These are phyloP conservation scores for Megalops atlanticus DNA, from an alignment of 2,113 vertebrate species.

Conservation along the genomic window DNA sequence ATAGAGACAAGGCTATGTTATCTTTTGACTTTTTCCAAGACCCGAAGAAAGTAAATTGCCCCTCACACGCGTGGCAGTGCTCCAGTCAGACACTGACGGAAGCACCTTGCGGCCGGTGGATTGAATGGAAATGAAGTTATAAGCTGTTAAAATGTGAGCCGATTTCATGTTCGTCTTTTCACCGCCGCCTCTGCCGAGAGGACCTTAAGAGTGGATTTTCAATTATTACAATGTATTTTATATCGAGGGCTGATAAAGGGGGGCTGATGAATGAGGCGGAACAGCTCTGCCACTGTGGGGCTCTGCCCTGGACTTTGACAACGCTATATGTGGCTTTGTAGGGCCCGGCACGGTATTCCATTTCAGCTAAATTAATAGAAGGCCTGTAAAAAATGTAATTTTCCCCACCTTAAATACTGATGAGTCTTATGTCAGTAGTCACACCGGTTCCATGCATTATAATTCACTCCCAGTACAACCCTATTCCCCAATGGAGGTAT, in stretches of 20 bases:
- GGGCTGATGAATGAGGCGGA: constrained; percentile 18
- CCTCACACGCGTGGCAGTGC: neutral
- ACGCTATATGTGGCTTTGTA: constrained; percentile 34
- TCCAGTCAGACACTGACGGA: too few species aligned
- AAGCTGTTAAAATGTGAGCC: too few species aligned
- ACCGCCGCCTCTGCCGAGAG: neutral
- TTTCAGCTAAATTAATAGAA: constrained; percentile 52
- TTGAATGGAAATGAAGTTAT: neutral
- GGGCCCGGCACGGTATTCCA: constrained; percentile 33
- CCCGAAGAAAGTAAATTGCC: neutral
- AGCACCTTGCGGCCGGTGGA: neutral
- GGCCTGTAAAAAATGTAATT: constrained; percentile 41
- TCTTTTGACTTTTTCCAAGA: neutral
- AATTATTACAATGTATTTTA: neutral
- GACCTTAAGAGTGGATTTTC: neutral
- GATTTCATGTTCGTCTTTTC: neutral
- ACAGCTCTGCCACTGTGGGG: neutral
- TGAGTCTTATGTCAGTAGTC: constrained; percentile 48
- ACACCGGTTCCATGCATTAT: constrained; percentile 24
- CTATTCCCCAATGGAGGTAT: neutral
- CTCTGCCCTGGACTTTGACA: constrained; percentile 12
- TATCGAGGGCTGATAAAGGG: neutral
- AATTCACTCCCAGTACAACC: constrained; percentile 46
- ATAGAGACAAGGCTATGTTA: neutral
- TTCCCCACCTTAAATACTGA: constrained; percentile 42